phyloP scores from a whole-genome alignment of 1,140 invertebrate species.

The Lamellibrachia luymesi region DNA sequence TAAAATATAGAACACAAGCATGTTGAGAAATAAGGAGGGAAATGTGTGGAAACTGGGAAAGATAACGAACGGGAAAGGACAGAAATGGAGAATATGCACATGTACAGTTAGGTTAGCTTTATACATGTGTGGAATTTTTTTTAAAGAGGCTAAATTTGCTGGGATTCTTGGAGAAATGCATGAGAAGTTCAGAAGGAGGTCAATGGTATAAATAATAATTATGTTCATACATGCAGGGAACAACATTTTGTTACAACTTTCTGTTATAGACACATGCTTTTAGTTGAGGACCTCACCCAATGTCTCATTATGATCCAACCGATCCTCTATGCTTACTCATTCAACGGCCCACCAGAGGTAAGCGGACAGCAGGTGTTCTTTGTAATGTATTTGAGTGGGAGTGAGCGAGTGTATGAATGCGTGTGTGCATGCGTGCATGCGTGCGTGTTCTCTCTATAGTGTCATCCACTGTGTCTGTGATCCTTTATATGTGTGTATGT shows the following conservation, averaged over 20 bases:
- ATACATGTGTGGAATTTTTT: too few species aligned
- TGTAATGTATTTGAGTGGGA: background rate
- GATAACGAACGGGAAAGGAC: too few species aligned
- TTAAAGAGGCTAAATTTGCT: too few species aligned
- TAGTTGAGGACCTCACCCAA: constrained; percentile 94
- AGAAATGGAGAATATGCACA: too few species aligned
- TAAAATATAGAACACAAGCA: background rate
- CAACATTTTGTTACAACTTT: constrained; percentile 10
- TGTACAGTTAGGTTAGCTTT: too few species aligned
- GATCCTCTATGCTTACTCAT: constrained; percentile 96
- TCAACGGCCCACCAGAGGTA: constrained; percentile 87
- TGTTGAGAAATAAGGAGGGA: too few species aligned
- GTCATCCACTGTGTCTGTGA: background rate
- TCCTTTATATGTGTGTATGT: constrained; percentile 14
- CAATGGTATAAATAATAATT: background rate
- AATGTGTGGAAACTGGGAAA: too few species aligned
- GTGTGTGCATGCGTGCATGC: background rate
- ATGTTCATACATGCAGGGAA: background rate
- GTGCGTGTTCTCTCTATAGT: background rate
- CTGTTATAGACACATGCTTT: constrained; percentile 80
- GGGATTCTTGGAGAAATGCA: too few species aligned
- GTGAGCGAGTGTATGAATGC: too few species aligned
- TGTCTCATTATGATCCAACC: constrained; percentile 99
- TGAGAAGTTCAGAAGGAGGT: too few species aligned
- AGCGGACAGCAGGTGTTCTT: background rate